Conservation (phyloP, 2,113 vertebrate genomes). For the Eira barbara region DNA sequence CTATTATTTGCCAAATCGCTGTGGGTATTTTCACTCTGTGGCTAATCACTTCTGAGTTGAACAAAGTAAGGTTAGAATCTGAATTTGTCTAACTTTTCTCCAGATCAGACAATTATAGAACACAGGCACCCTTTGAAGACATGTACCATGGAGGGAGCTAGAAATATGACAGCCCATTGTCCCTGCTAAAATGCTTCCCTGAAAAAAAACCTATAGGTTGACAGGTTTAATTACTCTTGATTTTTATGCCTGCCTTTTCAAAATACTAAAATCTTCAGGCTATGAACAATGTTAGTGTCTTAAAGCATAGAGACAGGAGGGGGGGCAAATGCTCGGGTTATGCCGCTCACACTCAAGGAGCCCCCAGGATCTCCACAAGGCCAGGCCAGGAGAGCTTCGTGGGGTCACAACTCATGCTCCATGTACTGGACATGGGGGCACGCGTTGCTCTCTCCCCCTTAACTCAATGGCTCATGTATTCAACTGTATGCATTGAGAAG, state of each 20-base stretch:
- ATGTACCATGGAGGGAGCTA: background rate
- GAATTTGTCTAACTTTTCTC: background rate
- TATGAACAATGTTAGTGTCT: background rate
- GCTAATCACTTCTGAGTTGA: background rate
- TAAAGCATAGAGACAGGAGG: background rate
- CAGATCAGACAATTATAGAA: background rate
- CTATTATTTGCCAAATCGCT: constrained; percentile 9
- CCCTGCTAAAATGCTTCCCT: background rate
- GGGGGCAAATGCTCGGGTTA: background rate
- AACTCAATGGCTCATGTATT: background rate
- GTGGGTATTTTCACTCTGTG: background rate
- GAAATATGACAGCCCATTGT: background rate
- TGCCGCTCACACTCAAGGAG: background rate
- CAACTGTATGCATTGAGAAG: background rate
- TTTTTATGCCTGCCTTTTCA: constrained; percentile 21
- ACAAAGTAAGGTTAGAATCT: background rate
- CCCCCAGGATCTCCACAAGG: background rate
- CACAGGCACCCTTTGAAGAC: background rate
- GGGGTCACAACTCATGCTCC: background rate
- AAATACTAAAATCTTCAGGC: background rate
- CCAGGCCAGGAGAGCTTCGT: no score
- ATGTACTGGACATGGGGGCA: fast-evolving
- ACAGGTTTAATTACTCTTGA: constrained; percentile 1
- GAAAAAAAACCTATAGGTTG: background rate
- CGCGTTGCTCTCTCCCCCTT: background rate